Evolutionary conservation across 2,888 invertebrate genomes (phyloP).

Genomic region (Cephus rjabovi): DNA sequence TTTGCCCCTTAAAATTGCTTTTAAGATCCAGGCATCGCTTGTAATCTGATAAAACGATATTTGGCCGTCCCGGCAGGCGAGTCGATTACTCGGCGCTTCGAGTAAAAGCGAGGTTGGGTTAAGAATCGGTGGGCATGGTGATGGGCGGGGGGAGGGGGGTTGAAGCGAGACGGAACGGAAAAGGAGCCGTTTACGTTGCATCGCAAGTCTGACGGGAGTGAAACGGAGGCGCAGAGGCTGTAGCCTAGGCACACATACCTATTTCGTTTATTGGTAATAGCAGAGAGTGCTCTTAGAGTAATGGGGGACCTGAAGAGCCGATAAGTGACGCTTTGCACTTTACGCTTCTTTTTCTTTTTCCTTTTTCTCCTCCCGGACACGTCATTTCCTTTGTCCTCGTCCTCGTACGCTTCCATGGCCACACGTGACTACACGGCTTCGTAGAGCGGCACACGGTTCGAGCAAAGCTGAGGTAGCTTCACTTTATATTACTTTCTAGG

Average conservation of each 20-base stretch:
- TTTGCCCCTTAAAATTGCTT: slow-evolving; percentile 42
- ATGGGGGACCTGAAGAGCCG: slow-evolving; percentile 45
- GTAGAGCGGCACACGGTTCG: no score
- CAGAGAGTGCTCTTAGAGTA: slow-evolving; percentile 49
- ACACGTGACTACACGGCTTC: no score
- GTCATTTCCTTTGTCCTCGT: no score
- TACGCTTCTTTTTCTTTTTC: slow-evolving; percentile 33
- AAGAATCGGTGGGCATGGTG: no score
- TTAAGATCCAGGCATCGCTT: slow-evolving; percentile 21
- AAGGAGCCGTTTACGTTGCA: slow-evolving; percentile 21
- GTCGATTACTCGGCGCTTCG: slow-evolving; percentile 34
- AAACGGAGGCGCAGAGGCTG: neutral
- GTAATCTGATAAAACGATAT: slow-evolving; percentile 32
- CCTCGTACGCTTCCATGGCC: no score
- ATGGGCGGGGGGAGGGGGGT: no score
- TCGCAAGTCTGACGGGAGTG: neutral
- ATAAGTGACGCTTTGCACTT: slow-evolving; percentile 48
- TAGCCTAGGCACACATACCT: slow-evolving; percentile 21
- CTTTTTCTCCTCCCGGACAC: no score
- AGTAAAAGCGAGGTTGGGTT: slow-evolving; percentile 4
- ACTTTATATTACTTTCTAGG: no score
- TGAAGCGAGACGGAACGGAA: neutral
- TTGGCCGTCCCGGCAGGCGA: slow-evolving; percentile 32
- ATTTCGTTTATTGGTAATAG: slow-evolving; percentile 54
- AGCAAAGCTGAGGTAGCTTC: no score